A percentile compares a stretch with the other conserved stretches of the same genome.
Conservation (phyloP, 2,797 vertebrate genomes). For the Labeo calbasu region DNA sequence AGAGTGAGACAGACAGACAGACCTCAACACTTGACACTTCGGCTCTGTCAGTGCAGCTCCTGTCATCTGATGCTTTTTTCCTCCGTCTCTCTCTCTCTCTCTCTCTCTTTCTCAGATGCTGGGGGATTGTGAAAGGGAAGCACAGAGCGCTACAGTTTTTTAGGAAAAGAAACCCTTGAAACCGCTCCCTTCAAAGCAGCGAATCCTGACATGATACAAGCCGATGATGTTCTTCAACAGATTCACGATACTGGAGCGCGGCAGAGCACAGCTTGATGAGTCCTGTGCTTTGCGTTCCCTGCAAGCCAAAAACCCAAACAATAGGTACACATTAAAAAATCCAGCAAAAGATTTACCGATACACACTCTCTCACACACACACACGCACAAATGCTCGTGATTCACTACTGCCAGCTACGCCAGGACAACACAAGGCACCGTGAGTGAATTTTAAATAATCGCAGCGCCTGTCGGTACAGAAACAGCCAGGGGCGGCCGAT, state of each 20-base stretch:
- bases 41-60: slow-evolving; percentile 35
- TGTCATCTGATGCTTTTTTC: slow-evolving; percentile 42
- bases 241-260: not conserved
- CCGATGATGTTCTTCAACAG: slow-evolving; percentile 22
- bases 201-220: slow-evolving; percentile 36
- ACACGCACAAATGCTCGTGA: not conserved
- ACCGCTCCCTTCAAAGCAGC: slow-evolving; percentile 30
- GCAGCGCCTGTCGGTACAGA: slow-evolving; percentile 65
- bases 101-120: slow-evolving; percentile 35
- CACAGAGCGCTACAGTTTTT: slow-evolving; percentile 37
- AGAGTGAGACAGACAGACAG: slow-evolving; percentile 44
- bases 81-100: slow-evolving; percentile 30
- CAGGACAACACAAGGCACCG: slow-evolving; percentile 68
- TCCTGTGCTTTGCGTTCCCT: slow-evolving; percentile 16
- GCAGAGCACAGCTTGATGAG: not conserved
- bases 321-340: not conserved
- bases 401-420: slow-evolving; percentile 64
- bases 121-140: slow-evolving; percentile 30
- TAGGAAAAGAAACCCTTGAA: slow-evolving; percentile 42
- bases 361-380: not conserved
- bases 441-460: slow-evolving; percentile 72
- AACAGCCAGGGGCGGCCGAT: slow-evolving; percentile 69
- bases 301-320: slow-evolving; percentile 20
- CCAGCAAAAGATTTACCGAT: not conserved
- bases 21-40: slow-evolving; percentile 44